These are phyloP conservation scores for Raja brachyura DNA, from an alignment of 2,113 vertebrate genomes.

Conservation along the genomic window DNA sequence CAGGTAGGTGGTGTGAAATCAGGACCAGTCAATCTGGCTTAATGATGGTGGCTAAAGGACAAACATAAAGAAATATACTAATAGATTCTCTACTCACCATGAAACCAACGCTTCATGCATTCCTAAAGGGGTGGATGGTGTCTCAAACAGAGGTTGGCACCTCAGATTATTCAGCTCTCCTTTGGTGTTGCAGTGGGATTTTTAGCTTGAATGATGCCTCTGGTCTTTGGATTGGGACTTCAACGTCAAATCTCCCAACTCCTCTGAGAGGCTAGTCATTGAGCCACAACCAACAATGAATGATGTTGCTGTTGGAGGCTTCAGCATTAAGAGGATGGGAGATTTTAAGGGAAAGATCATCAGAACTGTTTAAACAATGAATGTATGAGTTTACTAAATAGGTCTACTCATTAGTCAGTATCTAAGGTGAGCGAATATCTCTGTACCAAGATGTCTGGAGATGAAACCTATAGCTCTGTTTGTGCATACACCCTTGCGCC, in stretches of 20 bases:
- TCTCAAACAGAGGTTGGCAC: background rate
- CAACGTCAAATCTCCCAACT: background rate
- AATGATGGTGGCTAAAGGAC: background rate
- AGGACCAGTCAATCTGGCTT: background rate
- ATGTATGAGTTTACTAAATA: background rate
- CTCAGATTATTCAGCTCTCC: background rate
- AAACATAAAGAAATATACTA: background rate
- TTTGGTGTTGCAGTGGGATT: background rate
- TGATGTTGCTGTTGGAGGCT: background rate
- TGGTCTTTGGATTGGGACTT: background rate
- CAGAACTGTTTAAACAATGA: background rate
- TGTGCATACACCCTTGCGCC: background rate
- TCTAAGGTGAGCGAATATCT: background rate
- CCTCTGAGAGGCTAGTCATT: background rate
- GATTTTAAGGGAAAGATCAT: background rate
- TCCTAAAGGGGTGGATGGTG: background rate
- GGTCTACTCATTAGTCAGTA: too few relatives aligned
- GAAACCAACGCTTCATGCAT: background rate
- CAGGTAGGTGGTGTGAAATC: background rate
- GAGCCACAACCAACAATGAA: background rate
- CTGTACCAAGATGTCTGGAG: background rate
- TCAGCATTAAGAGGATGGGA: background rate
- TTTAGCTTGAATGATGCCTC: too few relatives aligned
- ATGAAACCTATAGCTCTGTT: background rate
- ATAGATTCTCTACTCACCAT: too few relatives aligned